Base-by-base conservation (phyloP, 2,888 invertebrate genomes). In the Reticulitermes lucifugus region DNA sequence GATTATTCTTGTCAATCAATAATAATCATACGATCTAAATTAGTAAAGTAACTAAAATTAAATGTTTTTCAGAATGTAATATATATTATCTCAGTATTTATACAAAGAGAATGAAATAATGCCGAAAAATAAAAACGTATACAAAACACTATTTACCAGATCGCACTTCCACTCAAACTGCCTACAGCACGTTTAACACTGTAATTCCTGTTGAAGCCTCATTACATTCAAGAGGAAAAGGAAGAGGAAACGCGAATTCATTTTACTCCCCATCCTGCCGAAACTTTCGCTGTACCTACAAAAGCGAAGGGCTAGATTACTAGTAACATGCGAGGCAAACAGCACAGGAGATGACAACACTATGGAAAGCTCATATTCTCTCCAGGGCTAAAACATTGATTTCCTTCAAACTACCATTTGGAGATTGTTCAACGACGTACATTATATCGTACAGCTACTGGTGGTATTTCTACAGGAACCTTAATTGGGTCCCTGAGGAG, bases 401-500 rank as follows among this genome's bases (percentile, higher is more conserved):
- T 65, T 65, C 65, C 25, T 65, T 25, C 65, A n/a, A 65, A 65
- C 6, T n/a, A 65, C 25, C 65, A 7, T 65, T 14, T 25, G 65
- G 25, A n/a, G 65, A 65, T 25, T 65, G n/a, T 65, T 65, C 65
- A 65, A 65, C 65, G 65, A n/a, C 65, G 65, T 65, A 65, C 14
- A 65, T 6, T 65, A n/a, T 65, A n/a, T 65, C 22, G 21, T 60
- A 22, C 2, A 22, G 60, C 18, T 60, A 60, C 22, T 60, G 65
- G 65, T 65, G 65, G 65, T 65, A 46, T 43, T 41, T 77, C 77
- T 77, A 7, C 41, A 22, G 41, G 51, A 77, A n/a, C 46, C n/a
- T 77, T 77, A 77, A 77, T 77, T 77, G 46, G 77, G n/a, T 77
- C 77, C 51, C 77, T 77, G 14, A 77, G 77, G 46, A 51, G 77